Conservation (phyloP, 2,797 vertebrate genomes). For the Lepus townsendii region DNA sequence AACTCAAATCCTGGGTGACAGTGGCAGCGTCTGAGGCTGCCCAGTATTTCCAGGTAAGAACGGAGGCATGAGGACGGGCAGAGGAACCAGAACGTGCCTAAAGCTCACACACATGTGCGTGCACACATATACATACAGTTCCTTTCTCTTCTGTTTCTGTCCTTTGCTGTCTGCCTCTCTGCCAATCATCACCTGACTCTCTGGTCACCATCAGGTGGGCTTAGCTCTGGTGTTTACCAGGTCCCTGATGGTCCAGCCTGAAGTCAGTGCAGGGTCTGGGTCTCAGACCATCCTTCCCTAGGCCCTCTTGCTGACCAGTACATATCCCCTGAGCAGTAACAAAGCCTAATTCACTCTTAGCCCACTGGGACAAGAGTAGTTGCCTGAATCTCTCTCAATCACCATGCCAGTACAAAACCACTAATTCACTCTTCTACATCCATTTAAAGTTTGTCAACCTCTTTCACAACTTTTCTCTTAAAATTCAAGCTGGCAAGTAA, state of each 20-base stretch:
- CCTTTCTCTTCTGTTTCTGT: not conserved
- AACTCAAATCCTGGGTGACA: not conserved
- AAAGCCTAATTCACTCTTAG: not conserved
- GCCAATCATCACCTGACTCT: not conserved
- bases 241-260: not conserved
- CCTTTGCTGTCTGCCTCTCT: not conserved
- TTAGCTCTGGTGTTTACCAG: not conserved
- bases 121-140: not conserved
- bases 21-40: not conserved
- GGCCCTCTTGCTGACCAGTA: not conserved
- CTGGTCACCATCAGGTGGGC: not conserved
- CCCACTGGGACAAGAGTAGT: too few relatives aligned
- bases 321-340: not conserved
- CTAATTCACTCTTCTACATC: not conserved
- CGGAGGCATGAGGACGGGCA: not conserved
- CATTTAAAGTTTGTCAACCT: not conserved
- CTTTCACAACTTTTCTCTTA: not conserved
- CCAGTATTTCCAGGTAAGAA: constrained; percentile 48
- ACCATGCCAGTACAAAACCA: not conserved
- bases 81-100: not conserved
- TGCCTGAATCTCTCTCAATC: not conserved
- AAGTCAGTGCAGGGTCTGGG: not conserved
- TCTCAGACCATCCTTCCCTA: not conserved
- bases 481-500: not conserved
- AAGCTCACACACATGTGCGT: not conserved